Evolutionary conservation across 2,113 vertebrate genomes (phyloP), one percentile per base, ranked within the genome.

Genomic region (Sinocyclocheilus maitianheensis): DNA sequence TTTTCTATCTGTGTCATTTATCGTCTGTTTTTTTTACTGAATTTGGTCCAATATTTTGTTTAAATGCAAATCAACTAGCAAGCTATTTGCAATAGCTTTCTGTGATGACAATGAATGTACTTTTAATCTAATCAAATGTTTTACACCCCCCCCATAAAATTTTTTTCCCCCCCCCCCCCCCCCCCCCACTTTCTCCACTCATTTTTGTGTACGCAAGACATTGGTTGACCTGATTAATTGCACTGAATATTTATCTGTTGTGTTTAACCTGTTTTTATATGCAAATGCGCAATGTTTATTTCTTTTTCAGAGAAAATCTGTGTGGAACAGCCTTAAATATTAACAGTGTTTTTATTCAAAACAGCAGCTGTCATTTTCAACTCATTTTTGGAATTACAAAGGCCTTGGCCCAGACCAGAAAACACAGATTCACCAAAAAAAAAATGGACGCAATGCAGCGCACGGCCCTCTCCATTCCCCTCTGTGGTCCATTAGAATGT

Each of bases 281-380:
- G 58, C 37, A 67, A 76, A 76, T 76, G 6, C 43, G 26, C 12
- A 48, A n/a, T 81, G 24, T 65, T 81, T 20, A 12, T 67, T 65
- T 46, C 40, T 62, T 82, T 86, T 81, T 18, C 82, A 84, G 85
- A 34, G 48, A 24, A 20, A 16, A 30, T 24, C 13, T 8, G 69
- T 18, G 10, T 18, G 20, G 81, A 76, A 14, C 30, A n/a, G 48
- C 26, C 37, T 81, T 60, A 77, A 75, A 84, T 78, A 75, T 72
- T 87, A 89, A 86, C 85, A 77, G 51, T 81, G 63, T 84, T 74
- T 51, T 69, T 72, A 74, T 82, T 63, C 84, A 24, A 60, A 89
- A 84, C 85, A 84, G 69, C 85, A 77, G 81, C 84, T 86, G 87
- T 86, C 79, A 12, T 84, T 75, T 84, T 62, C 77, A 51, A n/a